phyloP scores from a whole-genome alignment of 2,113 vertebrate species.

The Mus musculus region DNA sequence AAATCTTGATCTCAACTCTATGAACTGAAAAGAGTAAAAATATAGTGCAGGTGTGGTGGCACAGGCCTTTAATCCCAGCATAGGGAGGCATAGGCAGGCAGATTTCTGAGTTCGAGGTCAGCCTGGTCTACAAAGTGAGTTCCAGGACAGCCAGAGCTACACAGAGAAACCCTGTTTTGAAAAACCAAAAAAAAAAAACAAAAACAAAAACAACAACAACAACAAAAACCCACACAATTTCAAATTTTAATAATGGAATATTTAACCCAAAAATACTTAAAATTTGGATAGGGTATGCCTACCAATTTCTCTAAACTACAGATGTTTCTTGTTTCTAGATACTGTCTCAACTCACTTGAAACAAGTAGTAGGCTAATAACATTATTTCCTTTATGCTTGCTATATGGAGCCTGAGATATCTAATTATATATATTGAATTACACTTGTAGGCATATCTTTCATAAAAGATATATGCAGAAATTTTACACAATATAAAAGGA shows the following conservation, averaged over 20 bases:
- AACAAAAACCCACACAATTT: background rate
- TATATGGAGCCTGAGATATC: background rate
- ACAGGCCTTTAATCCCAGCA: too few relatives aligned
- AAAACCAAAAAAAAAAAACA: too few relatives aligned
- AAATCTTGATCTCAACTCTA: background rate
- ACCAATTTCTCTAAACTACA: background rate
- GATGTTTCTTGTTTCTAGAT: background rate
- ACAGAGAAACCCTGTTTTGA: too few relatives aligned
- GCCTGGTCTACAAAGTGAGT: too few relatives aligned
- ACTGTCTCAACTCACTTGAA: background rate
- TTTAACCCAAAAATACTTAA: background rate
- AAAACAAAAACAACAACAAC: too few relatives aligned
- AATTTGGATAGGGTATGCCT: background rate
- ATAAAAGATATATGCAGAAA: background rate
- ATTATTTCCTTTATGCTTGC: background rate
- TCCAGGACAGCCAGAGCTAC: too few relatives aligned
- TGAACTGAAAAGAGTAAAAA: background rate
- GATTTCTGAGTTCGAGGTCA: too few relatives aligned
- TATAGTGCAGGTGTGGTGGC: background rate
- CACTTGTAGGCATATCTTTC: background rate
- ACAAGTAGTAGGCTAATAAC: background rate
- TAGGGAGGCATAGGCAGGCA: too few relatives aligned
- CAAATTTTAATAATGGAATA: background rate
- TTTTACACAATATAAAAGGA: conserved; percentile 4
- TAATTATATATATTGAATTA: background rate